Evolutionary conservation across 23 tunicate species (phyloP).

Genomic region (Botrylloides violaceus): DNA sequence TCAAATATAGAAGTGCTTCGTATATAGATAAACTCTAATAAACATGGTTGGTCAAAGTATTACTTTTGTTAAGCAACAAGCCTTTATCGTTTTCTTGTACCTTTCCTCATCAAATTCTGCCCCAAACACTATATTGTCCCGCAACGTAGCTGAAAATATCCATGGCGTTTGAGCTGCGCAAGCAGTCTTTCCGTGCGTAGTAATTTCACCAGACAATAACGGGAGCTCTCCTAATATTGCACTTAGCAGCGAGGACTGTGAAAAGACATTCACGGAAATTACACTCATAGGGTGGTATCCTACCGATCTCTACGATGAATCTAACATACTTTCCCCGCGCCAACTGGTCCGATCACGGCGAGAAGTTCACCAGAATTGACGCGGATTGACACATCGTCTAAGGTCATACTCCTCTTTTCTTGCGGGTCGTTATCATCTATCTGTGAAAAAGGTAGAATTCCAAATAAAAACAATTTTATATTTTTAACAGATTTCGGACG

Average conservation of each 20-base stretch:
- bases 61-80: constrained; percentile 14
- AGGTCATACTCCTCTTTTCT: neutral
- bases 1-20: neutral
- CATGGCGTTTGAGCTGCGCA: constrained; percentile 13
- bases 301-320: too few species aligned
- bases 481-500: neutral
- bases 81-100: neutral
- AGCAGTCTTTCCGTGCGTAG: neutral
- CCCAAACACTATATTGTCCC: constrained; percentile 17
- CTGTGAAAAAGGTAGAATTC: too few species aligned
- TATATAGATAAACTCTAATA: neutral
- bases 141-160: neutral
- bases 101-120: neutral
- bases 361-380: constrained; percentile 9
- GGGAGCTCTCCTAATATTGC: constrained; percentile 22
- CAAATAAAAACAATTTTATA: neutral
- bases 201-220: neutral
- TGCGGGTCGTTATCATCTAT: neutral
- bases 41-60: neutral
- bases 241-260: constrained; percentile 18
- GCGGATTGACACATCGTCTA: neutral
- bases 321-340: constrained; percentile 13
- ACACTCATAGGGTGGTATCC: too few species aligned
- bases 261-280: too few species aligned
- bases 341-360: constrained; percentile 22